Evolutionary conservation across 1,140 invertebrate genomes (phyloP), one percentile per base, ranked within the genome.

Genomic region (Philaenus spumarius): DNA sequence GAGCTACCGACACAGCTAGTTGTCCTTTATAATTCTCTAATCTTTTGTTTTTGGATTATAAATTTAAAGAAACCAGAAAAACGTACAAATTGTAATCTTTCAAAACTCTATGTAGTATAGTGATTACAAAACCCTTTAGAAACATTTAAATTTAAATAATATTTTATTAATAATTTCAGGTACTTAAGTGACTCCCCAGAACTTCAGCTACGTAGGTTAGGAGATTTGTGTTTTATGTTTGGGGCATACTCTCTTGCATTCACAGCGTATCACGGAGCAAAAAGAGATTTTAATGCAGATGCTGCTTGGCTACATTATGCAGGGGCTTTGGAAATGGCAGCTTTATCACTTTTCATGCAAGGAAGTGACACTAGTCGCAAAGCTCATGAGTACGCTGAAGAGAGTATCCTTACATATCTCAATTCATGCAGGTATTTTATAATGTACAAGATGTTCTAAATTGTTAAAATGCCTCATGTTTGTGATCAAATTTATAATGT

Each of bases 271-370:
- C 94, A 98, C 71, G 85, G 89, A 15, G 90, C 93, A 11, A 98
- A 98, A 74, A 83, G 94, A 59, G 97, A 99, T 69, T 98, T 98
- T 73, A 89, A 89, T 66, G 87, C 86, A 15, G 96, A 99, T 73
- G 89, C 94, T 67, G 96, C 96, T 0, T 98, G 95, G 95, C 75
- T 97, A 12, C 93, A 96, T 72, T 97, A 92, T 75, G 95, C 95
- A 9, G 94, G 94, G 12, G 93, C 95, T 17, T 73, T 95, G 40
- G 95, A 97, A 78, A 97, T 97, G 93, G 93, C 93, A 4, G 90
- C 91, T 2, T 71, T 97, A 0, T 87, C 93, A 59, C 88, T 92
- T 1, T 97, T 95, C 68, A 91, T 97, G 87, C 83, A 86, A 60
- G 87, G 86, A 42, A 51, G 45, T 35, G 87, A 89, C 63, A 76